A percentile compares a stretch with the other conserved stretches of the same genome.
Evolutionary conservation across 2,888 invertebrate genomes (phyloP).

Genomic region (Carterocephalus palaemon): DNA sequence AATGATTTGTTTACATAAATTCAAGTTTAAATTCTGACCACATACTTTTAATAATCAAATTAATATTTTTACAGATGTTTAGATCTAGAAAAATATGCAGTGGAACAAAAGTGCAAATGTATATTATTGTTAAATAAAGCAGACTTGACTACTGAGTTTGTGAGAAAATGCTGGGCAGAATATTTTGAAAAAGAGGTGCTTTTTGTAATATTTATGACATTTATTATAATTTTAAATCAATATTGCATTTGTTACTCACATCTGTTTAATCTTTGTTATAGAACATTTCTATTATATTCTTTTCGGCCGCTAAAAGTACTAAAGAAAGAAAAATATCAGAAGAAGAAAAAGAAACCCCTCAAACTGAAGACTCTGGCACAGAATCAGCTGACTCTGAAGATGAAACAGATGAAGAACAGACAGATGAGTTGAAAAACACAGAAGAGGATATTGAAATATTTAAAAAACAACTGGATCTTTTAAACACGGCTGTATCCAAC

Average conservation of each 20-base stretch:
- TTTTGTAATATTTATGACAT: background rate
- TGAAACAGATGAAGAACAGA: slow-evolving; percentile 40
- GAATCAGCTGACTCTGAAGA: slow-evolving; percentile 53
- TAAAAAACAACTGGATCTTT: slow-evolving; percentile 69
- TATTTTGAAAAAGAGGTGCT: slow-evolving; percentile 84
- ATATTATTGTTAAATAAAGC: slow-evolving; percentile 97
- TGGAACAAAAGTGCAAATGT: slow-evolving; percentile 77
- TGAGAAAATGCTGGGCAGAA: slow-evolving; percentile 90
- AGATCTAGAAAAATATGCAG: slow-evolving; percentile 86
- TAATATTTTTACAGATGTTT: slow-evolving; percentile 81
- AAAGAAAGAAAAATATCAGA: slow-evolving; percentile 69
- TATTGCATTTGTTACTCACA: background rate
- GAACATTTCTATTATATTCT: slow-evolving; percentile 89
- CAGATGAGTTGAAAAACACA: slow-evolving; percentile 46
- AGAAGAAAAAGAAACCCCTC: slow-evolving; percentile 39
- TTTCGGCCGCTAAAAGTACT: slow-evolving; percentile 87
- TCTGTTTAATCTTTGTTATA: slow-evolving; percentile 38
- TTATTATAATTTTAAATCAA: background rate
- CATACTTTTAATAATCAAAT: background rate
- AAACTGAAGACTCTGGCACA: slow-evolving; percentile 43
- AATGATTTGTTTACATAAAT: no score
- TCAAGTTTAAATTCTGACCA: no score
- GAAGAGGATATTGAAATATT: slow-evolving; percentile 69
- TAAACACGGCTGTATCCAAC: slow-evolving; percentile 74
- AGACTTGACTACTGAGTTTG: slow-evolving; percentile 90